Percentiles rank a stretch among this genome's conserved stretches.
These are phyloP conservation scores for Limnothrissa miodon DNA, from an alignment of 2,113 vertebrate genomes.

Conservation along the genomic window DNA sequence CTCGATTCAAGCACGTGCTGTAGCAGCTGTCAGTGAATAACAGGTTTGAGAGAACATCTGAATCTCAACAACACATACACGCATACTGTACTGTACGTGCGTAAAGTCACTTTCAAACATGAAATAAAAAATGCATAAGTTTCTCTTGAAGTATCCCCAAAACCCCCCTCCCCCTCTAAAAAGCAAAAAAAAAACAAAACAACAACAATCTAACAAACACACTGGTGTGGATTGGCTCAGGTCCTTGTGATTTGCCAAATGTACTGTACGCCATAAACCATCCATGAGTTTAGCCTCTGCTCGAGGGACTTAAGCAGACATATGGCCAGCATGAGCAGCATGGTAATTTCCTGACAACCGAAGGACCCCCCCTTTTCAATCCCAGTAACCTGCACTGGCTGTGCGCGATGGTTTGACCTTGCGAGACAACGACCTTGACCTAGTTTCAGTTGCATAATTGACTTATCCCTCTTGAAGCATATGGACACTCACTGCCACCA, in stretches of 20 bases:
- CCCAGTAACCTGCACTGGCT: neutral
- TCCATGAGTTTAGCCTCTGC: neutral
- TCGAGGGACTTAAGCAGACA: neutral
- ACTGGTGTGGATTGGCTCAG: neutral
- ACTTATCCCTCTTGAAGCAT: slow-evolving; percentile 23
- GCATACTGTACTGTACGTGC: too few species aligned
- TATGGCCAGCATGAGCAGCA: neutral
- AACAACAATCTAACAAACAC: neutral
- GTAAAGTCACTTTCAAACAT: neutral
- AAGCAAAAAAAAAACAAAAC: neutral
- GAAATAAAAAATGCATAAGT: neutral
- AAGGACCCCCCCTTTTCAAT: neutral
- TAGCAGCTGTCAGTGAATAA: neutral
- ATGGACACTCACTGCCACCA: neutral
- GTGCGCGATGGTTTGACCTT: neutral
- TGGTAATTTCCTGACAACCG: neutral
- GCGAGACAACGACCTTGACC: slow-evolving; percentile 3
- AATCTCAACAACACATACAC: neutral
- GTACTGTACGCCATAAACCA: neutral
- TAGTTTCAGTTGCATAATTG: neutral
- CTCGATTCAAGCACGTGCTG: neutral
- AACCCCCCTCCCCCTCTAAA: too few species aligned
- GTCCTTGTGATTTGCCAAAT: neutral
- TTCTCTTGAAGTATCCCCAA: neutral
- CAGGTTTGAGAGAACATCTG: neutral